A percentile compares a stretch with the other conserved stretches of the same genome.
Conservation (phyloP, 2,113 vertebrate genomes). For the Vulpes ferrilata region DNA sequence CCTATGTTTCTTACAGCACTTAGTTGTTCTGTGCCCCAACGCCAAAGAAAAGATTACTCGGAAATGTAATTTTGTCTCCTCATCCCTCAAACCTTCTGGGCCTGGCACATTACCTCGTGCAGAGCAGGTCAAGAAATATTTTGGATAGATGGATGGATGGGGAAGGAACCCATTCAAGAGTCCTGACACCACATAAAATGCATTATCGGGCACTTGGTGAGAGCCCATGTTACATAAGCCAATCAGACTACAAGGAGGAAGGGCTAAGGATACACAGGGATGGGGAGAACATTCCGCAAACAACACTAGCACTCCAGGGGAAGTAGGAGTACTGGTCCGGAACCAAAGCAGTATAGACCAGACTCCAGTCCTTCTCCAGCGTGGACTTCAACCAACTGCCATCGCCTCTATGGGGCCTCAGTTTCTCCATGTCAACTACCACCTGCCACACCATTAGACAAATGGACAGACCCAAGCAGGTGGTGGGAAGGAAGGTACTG, state of each 20-base stretch:
- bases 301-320: not conserved
- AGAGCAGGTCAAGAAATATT: not conserved
- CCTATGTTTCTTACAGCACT: not conserved
- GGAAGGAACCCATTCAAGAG: not conserved
- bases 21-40: not conserved
- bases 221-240: not conserved
- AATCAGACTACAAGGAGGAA: not conserved
- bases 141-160: not conserved
- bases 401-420: rapidly evolving
- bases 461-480: not conserved
- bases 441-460: not conserved
- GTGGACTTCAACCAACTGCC: rapidly evolving
- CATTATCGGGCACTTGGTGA: not conserved
- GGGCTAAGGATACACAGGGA: no score
- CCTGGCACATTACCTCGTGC: not conserved
- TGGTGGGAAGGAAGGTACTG: not conserved
- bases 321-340: not conserved
- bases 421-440: not conserved
- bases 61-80: not conserved
- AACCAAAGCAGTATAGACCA: not conserved
- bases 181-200: not conserved
- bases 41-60: not conserved
- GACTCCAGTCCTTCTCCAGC: not conserved
- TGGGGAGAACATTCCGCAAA: no score
- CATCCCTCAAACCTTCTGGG: not conserved